Percentiles rank a stretch among this genome's conserved stretches.
phyloP scores from a whole-genome alignment of 2,888 invertebrate species.

The Aphidius colemani region DNA sequence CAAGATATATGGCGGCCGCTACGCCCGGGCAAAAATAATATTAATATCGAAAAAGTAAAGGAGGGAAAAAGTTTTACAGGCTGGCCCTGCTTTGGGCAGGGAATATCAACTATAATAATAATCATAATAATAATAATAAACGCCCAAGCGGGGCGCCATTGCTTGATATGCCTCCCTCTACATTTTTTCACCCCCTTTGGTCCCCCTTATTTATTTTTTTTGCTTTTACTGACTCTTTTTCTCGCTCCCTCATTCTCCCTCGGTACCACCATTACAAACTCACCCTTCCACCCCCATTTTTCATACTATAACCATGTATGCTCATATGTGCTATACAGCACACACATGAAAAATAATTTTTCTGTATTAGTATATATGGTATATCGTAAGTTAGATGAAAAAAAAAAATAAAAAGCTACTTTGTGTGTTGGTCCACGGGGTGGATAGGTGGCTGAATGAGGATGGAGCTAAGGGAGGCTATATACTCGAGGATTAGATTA shows the following conservation, averaged over 20 bases:
- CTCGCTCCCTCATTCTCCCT: constrained; percentile 23
- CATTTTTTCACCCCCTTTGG: constrained; percentile 22
- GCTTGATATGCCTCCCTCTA: constrained; percentile 43
- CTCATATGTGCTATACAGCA: constrained; percentile 18
- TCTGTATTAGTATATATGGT: constrained; percentile 16
- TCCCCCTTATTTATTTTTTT: constrained; percentile 28
- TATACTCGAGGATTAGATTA: constrained; percentile 54
- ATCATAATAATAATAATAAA: constrained; percentile 60
- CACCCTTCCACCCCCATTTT: too few relatives aligned
- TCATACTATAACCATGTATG: constrained; percentile 8
- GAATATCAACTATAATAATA: constrained; percentile 59
- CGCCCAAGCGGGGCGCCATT: constrained; percentile 57
- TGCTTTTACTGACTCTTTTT: constrained; percentile 16
- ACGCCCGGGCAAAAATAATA: constrained; percentile 60
- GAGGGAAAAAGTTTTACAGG: constrained; percentile 59
- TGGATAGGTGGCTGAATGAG: constrained; percentile 30
- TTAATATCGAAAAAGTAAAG: constrained; percentile 59
- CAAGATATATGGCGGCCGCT: constrained; percentile 60
- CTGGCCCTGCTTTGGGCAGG: constrained; percentile 59
- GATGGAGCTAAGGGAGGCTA: constrained; percentile 40
- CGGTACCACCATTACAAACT: constrained; percentile 12
- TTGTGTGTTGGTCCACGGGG: constrained; percentile 15
- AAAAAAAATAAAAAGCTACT: constrained; percentile 19
- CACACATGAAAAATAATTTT: constrained; percentile 32
- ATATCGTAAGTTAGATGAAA: not conserved